Evolutionary conservation across 2,113 vertebrate genomes (phyloP), one percentile per base, ranked within the genome.

Genomic region (Neolamprologus fasciatus): DNA sequence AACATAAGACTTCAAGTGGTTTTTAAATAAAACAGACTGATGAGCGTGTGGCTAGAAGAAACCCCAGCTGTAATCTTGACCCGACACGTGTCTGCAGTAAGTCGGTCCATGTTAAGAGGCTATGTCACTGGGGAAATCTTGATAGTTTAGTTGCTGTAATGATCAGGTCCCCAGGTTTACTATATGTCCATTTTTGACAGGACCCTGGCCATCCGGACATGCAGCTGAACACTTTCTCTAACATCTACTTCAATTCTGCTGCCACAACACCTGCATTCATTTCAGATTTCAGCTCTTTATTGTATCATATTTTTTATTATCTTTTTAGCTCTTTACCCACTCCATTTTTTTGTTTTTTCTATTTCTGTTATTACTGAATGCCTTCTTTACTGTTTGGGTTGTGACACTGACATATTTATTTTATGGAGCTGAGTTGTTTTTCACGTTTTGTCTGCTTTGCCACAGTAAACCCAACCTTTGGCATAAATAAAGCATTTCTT

Each of bases 351-450:
- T 26, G 8, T 45, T 3, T 73, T 45, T 17, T 26, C 9, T 26
- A 45, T 73, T 45, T 26, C 21, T 73, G 1, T 26, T 73, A 73
- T 45, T 28, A 45, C 1, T 26, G 21, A 17, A 26, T 26, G 37
- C 2, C 21, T 73, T 73, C 37, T 71, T 42, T 42, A 71, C 12
- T 68, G 33, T 66, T 73, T 45, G 40, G 37, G 6, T 1, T 76
- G 23, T 76, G 40, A 71, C 12, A 71, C 1, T 76, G 68, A 68
- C 7, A 68, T 47, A 47, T 47, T 47, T 76, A 45, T 73, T 73
- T 47, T 26, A 47, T 1, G 40, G 68, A 28, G 0, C 14, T 11
- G 0, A 45, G 66, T 42, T 42, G n/a, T 42, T 71, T 42, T 0
- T 71, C 66, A 16, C 0, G 37, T 71, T 71, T 71, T 71, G 21